These are phyloP conservation scores for Deilephila porcellus DNA, from an alignment of 2,888 invertebrate genomes.

Conservation along the genomic window DNA sequence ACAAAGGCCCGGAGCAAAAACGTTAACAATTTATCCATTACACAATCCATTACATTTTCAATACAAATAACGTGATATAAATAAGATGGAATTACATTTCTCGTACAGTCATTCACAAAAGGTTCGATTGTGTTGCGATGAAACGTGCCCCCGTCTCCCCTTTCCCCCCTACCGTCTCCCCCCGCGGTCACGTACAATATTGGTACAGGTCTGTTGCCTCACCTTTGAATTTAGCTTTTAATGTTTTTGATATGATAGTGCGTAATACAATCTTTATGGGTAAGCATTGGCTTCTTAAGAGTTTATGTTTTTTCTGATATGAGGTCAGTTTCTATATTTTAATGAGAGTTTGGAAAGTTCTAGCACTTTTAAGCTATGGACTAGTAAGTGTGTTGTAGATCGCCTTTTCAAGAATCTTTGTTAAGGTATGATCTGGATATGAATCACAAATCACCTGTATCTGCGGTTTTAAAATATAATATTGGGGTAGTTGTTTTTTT, in stretches of 20 bases:
- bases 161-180: background rate
- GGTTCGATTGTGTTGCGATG: constrained; percentile 22
- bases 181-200: constrained; percentile 23
- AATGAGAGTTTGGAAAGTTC: no score
- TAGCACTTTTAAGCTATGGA: no score
- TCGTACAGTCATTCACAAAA: constrained; percentile 25
- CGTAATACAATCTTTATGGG: background rate
- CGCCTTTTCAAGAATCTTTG: no score
- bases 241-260: constrained; percentile 1
- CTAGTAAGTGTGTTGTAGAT: no score
- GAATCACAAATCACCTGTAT: no score
- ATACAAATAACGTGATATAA: constrained; percentile 26
- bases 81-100: constrained; percentile 26
- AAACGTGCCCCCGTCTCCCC: background rate
- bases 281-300: background rate
- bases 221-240: constrained; percentile 17
- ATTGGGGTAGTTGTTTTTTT: no score
- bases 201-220: constrained; percentile 1
- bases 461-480: no score
- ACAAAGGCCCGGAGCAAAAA: background rate
- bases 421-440: no score
- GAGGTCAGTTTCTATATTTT: no score
- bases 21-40: constrained; percentile 11
- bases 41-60: constrained; percentile 25
- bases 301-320: background rate